Evolutionary conservation across 2,797 vertebrate genomes (phyloP).

Genomic region (Todus mexicanus): DNA sequence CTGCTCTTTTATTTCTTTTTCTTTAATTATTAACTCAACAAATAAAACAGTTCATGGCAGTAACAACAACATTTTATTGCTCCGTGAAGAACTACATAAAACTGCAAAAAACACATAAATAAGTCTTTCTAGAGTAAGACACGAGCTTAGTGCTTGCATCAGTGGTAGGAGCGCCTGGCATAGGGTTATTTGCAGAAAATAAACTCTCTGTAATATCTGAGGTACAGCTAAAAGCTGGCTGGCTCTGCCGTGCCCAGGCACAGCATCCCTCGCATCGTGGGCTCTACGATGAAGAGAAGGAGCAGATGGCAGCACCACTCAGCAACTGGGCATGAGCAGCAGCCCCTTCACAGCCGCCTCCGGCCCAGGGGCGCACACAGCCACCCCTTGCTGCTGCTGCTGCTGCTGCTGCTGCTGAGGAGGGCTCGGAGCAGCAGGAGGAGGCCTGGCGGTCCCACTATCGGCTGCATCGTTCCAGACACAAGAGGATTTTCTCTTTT

Average conservation of each 20-base stretch:
- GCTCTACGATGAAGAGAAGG: no score
- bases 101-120: background rate
- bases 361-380: background rate
- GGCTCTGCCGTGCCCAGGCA: background rate
- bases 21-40: background rate
- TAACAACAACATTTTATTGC: background rate
- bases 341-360: accelerated
- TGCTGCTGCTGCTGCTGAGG: no score
- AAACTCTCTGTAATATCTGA: background rate
- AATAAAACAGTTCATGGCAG: background rate
- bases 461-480: background rate
- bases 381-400: background rate
- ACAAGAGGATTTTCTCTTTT: background rate
- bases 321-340: background rate
- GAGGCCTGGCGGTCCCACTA: background rate
- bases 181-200: background rate
- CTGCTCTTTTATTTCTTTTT: background rate
- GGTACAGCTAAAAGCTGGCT: background rate
- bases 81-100: background rate
- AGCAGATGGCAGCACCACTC: background rate
- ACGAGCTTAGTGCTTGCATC: background rate
- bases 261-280: accelerated
- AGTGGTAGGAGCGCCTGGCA: background rate
- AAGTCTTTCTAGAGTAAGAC: background rate
- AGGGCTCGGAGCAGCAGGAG: background rate